Evolutionary conservation across 2,888 invertebrate genomes (phyloP).

Genomic region (Euzophera pinguis): DNA sequence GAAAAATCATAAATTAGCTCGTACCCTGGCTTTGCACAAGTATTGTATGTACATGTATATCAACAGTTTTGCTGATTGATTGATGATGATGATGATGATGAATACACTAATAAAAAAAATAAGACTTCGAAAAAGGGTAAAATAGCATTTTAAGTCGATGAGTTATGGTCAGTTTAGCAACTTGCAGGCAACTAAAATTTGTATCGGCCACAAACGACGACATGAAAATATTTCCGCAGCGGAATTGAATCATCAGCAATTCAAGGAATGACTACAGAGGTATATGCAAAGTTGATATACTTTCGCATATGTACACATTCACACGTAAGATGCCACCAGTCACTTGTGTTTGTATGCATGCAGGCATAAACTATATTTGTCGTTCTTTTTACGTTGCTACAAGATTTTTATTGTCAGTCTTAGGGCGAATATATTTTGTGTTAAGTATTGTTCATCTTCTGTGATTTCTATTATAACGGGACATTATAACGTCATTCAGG

Average conservation of each 20-base stretch:
- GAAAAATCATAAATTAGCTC: not conserved
- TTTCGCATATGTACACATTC: conserved; percentile 20
- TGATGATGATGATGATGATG: too few species aligned
- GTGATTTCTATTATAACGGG: too few species aligned
- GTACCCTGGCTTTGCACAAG: too few species aligned
- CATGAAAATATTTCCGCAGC: conserved; percentile 27
- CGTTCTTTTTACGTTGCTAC: too few species aligned
- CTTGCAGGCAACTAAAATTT: not conserved
- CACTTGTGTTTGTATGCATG: not conserved
- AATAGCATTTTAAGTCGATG: too few species aligned
- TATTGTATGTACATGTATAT: too few species aligned
- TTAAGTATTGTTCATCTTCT: too few species aligned
- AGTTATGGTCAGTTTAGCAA: not conserved
- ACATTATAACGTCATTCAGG: too few species aligned
- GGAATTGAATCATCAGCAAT: conserved; percentile 51
- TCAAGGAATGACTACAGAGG: conserved; percentile 39
- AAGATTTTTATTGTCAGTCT: too few species aligned
- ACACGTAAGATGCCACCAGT: conserved; percentile 12
- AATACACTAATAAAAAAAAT: not conserved
- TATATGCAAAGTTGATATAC: conserved; percentile 33
- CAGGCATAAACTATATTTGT: not conserved
- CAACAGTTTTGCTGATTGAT: too few species aligned
- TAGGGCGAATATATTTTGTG: too few species aligned
- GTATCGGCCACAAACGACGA: conserved; percentile 7
- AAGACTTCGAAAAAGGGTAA: not conserved